Evolutionary conservation across 92 coral and sea anemone species (phyloP).

Genomic region (Epizoanthus rinbou): DNA sequence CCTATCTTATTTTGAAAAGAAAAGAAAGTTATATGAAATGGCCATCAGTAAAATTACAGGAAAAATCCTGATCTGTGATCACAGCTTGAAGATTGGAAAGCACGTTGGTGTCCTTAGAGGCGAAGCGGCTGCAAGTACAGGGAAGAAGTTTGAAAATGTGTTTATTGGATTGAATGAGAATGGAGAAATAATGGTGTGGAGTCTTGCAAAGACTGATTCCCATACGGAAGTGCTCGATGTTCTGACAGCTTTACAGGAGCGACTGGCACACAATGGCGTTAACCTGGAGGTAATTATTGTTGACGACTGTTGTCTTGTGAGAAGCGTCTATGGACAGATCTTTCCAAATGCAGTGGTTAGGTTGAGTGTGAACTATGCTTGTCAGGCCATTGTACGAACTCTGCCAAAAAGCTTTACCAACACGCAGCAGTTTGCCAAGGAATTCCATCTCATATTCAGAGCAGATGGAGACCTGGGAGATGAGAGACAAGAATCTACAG

Average conservation of each 20-base stretch:
- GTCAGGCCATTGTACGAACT: conserved; percentile 54
- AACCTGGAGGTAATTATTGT: conserved; percentile 66
- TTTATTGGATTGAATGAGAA: conserved; percentile 74
- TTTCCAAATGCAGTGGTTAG: conserved; percentile 46
- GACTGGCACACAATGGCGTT: conserved; percentile 57
- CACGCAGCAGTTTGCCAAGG: conserved; percentile 58
- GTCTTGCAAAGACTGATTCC: conserved; percentile 63
- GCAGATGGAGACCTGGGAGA: conserved; percentile 54
- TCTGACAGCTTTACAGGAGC: conserved; percentile 34
- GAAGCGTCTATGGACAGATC: conserved; percentile 44
- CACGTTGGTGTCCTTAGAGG: conserved; percentile 53
- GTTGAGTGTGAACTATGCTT: conserved; percentile 51
- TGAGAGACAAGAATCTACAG: conserved; percentile 53
- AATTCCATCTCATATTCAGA: conserved; percentile 65
- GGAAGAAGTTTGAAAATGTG: conserved; percentile 66
- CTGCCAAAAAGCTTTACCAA: conserved; percentile 48
- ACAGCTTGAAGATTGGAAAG: conserved; percentile 69
- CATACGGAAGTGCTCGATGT: conserved; percentile 66
- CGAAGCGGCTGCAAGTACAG: conserved; percentile 13
- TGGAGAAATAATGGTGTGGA: conserved; percentile 73
- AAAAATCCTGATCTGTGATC: conserved; percentile 74
- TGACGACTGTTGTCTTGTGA: conserved; percentile 74
- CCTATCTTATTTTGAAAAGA: conserved; percentile 60
- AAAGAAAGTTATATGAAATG: conserved; percentile 57
- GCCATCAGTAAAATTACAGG: conserved; percentile 61